These are phyloP conservation scores for Macrophya alboannulata DNA, from an alignment of 2,888 invertebrate species.

Conservation along the genomic window DNA sequence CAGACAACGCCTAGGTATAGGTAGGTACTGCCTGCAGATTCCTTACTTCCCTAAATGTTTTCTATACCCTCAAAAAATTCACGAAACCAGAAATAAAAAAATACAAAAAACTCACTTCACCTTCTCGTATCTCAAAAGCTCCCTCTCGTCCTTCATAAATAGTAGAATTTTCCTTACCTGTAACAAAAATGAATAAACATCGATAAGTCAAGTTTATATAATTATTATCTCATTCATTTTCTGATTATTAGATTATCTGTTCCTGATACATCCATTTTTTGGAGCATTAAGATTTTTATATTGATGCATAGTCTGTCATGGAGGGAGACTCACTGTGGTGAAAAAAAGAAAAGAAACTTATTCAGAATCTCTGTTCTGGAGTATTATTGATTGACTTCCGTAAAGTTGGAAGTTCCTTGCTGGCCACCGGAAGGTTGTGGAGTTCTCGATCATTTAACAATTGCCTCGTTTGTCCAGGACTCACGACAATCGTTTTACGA, in stretches of 20 bases:
- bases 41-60: neutral
- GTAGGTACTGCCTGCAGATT: neutral
- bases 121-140: neutral
- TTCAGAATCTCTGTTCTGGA: constrained; percentile 8
- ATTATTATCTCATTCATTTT: neutral
- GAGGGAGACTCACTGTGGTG: neutral
- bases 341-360: neutral
- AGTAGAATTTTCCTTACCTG: constrained; percentile 14
- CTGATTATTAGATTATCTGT: constrained; percentile 1
- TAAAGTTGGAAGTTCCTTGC: constrained; percentile 3
- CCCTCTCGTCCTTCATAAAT: neutral
- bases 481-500: constrained; percentile 41
- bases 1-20: too few species aligned
- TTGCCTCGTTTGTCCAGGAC: constrained; percentile 35
- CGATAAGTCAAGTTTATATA: neutral
- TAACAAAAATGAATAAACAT: neutral
- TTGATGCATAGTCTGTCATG: neutral
- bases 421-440: neutral
- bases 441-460: constrained; percentile 50
- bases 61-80: neutral
- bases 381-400: neutral
- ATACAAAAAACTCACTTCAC: neutral
- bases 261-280: neutral
- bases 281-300: neutral
- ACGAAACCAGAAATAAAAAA: neutral